Evolutionary conservation across 2,888 invertebrate species (phyloP).

Genomic region (Euzophera pinguis): DNA sequence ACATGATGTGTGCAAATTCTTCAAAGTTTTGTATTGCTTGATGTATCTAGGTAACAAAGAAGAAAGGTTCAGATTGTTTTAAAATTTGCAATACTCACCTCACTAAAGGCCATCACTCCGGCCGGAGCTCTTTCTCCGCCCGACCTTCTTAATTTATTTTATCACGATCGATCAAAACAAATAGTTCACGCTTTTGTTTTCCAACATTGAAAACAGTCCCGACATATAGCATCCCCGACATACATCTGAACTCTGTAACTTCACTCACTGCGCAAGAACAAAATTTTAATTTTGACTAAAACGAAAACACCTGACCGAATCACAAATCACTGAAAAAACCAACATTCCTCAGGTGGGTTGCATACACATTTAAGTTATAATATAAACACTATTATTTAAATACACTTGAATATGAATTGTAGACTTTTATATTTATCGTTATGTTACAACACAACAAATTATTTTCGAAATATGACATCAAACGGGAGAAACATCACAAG

Average conservation of each 20-base stretch:
- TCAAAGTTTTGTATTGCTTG: slow-evolving; percentile 22
- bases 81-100: slow-evolving; percentile 74
- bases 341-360: slow-evolving; percentile 84
- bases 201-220: slow-evolving; percentile 77
- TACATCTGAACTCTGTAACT: slow-evolving; percentile 73
- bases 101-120: slow-evolving; percentile 88
- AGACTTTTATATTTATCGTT: slow-evolving; percentile 40
- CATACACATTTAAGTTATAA: slow-evolving; percentile 54
- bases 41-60: slow-evolving; percentile 18
- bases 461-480: slow-evolving; percentile 63
- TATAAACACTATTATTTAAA: slow-evolving; percentile 17
- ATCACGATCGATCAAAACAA: slow-evolving; percentile 76
- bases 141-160: slow-evolving; percentile 73
- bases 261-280: slow-evolving; percentile 79
- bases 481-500: slow-evolving; percentile 64
- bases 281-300: slow-evolving; percentile 73
- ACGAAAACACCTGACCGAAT: slow-evolving; percentile 81
- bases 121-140: slow-evolving; percentile 78
- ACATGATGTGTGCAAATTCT: slow-evolving; percentile 16
- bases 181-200: slow-evolving; percentile 77
- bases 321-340: slow-evolving; percentile 82
- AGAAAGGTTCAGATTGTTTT: slow-evolving; percentile 22
- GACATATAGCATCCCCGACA: slow-evolving; percentile 77
- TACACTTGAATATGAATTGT: slow-evolving; percentile 48
- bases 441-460: slow-evolving; percentile 53